Evolutionary conservation across 2,113 vertebrate species (phyloP), one percentile per base, ranked within the genome.

Genomic region (Mola mola): DNA sequence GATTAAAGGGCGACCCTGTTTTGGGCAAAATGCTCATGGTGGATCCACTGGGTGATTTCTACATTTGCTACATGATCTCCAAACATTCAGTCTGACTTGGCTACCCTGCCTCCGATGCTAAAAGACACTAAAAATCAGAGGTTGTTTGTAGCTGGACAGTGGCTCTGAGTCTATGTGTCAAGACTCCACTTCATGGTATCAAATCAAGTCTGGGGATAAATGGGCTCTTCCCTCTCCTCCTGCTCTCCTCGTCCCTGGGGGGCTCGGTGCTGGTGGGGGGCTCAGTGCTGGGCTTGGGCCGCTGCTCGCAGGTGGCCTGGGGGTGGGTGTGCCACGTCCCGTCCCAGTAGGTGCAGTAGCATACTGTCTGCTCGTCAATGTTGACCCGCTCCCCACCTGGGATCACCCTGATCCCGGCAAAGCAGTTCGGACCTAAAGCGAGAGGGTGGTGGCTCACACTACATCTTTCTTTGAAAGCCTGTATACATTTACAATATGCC

Each of bases 401-500:
- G 72, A 93, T 93, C 72, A 93, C 84, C 34, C 72, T 63, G 78
- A 72, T 90, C 5, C 91, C 90, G 1, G 85, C 92, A 22, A 91
- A 93, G 72, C 92, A 93, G 86, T 93, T 93, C 6, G 92, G 90
- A 26, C 92, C 92, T 93, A 1, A 0, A 44, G 36, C 0, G 2
- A 51, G 13, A 83, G 31, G 26, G 46, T n/a, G n/a, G n/a, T n/a
- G n/a, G n/a, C n/a, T n/a, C n/a, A n/a, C n/a, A n/a, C n/a, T n/a
- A n/a, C n/a, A n/a, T n/a, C n/a, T n/a, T n/a, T n/a, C n/a, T n/a
- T n/a, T n/a, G n/a, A n/a, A n/a, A n/a, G n/a, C n/a, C n/a, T n/a
- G n/a, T n/a, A n/a, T n/a, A n/a, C n/a, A n/a, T n/a, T n/a, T n/a
- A n/a, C n/a, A n/a, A n/a, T n/a, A n/a, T n/a, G n/a, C n/a, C n/a